A percentile compares a stretch with the other conserved stretches of the same genome.
These are phyloP conservation scores for Drosophila paramelanica DNA, from an alignment of 2,888 invertebrate genomes.

Conservation along the genomic window DNA sequence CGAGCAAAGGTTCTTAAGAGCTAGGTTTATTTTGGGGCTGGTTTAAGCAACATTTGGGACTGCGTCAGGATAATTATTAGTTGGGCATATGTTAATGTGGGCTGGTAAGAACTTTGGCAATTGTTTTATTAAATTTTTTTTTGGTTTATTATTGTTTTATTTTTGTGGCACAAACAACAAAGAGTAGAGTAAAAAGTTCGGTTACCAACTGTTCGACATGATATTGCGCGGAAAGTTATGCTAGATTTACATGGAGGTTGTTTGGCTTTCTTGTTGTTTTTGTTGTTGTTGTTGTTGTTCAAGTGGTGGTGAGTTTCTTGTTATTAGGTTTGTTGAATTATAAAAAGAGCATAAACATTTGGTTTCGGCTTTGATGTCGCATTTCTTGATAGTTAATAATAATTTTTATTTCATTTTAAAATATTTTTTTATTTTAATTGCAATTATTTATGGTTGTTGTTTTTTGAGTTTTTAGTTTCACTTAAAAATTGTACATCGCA, in stretches of 20 bases:
- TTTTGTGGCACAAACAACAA: conserved; percentile 58
- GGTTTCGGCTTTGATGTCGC: conserved; percentile 19
- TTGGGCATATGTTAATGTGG: conserved; percentile 13
- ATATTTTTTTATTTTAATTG: conserved; percentile 27
- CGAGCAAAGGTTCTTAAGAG: conserved; percentile 42
- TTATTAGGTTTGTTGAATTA: conserved; percentile 65
- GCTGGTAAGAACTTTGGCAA: conserved; percentile 14
- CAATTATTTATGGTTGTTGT: conserved; percentile 29
- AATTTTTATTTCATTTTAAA: conserved; percentile 19
- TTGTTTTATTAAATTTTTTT: not conserved
- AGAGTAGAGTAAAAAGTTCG: conserved; percentile 33
- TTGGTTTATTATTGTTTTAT: conserved; percentile 6
- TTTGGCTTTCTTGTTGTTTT: conserved; percentile 21
- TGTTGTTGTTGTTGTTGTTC: conserved; percentile 35
- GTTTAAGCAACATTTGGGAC: conserved; percentile 8
- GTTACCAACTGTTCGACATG: conserved; percentile 68
- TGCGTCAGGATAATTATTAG: conserved; percentile 25
- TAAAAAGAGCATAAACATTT: conserved; percentile 55
- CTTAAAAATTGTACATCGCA: conserved; percentile 84
- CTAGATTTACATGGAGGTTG: conserved; percentile 37
- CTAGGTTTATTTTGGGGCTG: conserved; percentile 21
- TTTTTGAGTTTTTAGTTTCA: conserved; percentile 57
- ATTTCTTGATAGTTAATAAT: conserved; percentile 19
- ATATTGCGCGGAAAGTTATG: conserved; percentile 55
- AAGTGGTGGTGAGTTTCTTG: conserved; percentile 37